Evolutionary conservation across 2,113 vertebrate species (phyloP), one percentile per base, ranked within the genome.

Genomic region (Corydoras sp.): DNA sequence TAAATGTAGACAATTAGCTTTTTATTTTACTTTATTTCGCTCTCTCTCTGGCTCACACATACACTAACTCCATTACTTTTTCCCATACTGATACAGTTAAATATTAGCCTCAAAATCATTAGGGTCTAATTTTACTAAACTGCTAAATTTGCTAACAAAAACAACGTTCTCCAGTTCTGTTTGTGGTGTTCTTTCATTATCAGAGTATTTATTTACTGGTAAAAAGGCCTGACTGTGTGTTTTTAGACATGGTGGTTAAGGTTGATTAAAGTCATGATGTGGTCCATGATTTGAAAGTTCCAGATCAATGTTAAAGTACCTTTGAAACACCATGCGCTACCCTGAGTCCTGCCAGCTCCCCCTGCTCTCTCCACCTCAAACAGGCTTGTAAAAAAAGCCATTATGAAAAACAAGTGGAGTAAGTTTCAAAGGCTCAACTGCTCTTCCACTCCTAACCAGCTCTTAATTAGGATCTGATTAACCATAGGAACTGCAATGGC

Each of bases 401-500:
- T 77, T 68, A 73, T 53, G 75, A 67, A 75, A 69, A 69, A 76
- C 51, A 76, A 53, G 74, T 75, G 74, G 61, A 66, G 68, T 71
- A 50, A 72, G 65, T 73, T 71, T 79, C 72, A 72, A 68, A 79
- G 48, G 77, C 61, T 69, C 77, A 51, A 77, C 68, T 68, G 75
- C 72, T 35, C 59, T 73, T 71, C 30, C 50, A 48, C 74, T 72
- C 79, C 61, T 56, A 72, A 73, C 77, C 68, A 72, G 62, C 80
- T 77, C 81, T 76, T 85, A 77, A 86, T 87, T 80, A 85, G 77
- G 24, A 75, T 75, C 67, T 83, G 79, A 88, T 87, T 82, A 81
- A 77, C 79, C 66, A 60, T 61, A 31, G 74, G 68, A 76, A 66
- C 63, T 10, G 31, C 65, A 68, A 68, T 65, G 77, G 73, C 68